A percentile compares a stretch with the other conserved stretches of the same genome.
Conservation (phyloP, 2,113 vertebrate genomes). For the Glaucidium brasilianum region DNA sequence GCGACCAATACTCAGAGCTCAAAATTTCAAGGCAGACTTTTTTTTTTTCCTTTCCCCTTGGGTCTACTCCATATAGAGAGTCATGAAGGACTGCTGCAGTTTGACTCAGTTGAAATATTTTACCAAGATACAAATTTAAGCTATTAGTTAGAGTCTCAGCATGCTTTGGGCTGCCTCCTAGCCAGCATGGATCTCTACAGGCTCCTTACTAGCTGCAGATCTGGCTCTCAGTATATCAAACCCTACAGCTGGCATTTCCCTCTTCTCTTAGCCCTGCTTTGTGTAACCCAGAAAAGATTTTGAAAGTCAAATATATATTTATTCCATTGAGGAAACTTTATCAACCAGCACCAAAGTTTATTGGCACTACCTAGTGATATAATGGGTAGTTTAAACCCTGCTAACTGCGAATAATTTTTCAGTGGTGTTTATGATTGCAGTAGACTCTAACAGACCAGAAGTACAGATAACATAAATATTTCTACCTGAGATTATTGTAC, state of each 20-base stretch:
- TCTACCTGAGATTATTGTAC: constrained; percentile 72
- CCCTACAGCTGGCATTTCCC: background rate
- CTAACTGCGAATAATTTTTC: constrained; percentile 84
- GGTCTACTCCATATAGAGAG: background rate
- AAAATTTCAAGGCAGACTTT: background rate
- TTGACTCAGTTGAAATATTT: background rate
- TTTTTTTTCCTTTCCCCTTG: background rate
- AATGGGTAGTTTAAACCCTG: constrained; percentile 81
- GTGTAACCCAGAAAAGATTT: constrained; percentile 65
- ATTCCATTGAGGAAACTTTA: constrained; percentile 78
- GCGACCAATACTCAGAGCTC: background rate
- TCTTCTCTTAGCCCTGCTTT: constrained; percentile 10
- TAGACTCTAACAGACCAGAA: constrained; percentile 73
- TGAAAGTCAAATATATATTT: constrained; percentile 79
- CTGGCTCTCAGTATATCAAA: background rate
- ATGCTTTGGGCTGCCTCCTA: background rate
- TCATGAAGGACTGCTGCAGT: background rate
- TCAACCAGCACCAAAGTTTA: constrained; percentile 77
- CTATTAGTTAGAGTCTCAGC: background rate
- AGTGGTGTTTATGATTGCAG: constrained; percentile 74
- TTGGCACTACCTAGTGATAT: constrained; percentile 77
- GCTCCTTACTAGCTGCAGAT: background rate
- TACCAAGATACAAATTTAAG: background rate
- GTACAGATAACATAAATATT: constrained; percentile 82
- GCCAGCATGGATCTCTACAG: background rate